These are phyloP conservation scores for Petrolisthes manimaculis DNA, from an alignment of 2,888 invertebrate species.

Conservation along the genomic window DNA sequence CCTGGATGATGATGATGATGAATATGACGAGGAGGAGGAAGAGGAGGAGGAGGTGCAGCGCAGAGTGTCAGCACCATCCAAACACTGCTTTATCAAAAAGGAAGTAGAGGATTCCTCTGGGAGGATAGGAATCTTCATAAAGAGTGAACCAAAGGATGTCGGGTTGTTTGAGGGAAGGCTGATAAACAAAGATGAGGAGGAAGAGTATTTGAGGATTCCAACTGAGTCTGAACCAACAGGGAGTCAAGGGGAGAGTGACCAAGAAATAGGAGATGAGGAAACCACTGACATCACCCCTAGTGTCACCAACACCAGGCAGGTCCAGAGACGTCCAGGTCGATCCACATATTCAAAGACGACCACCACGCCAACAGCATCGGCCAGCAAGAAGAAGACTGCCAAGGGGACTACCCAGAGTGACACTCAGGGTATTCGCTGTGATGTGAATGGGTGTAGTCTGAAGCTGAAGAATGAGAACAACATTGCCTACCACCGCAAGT, in stretches of 20 bases:
- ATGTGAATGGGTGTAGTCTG: conserved; percentile 74
- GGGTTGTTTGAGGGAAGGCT: conserved; percentile 38
- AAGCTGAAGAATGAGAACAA: conserved; percentile 75
- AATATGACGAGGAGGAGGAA: neutral
- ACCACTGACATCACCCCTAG: conserved; percentile 34
- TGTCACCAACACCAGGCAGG: conserved; percentile 11
- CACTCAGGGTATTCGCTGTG: conserved; percentile 71
- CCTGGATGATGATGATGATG: neutral
- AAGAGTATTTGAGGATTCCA: conserved; percentile 20
- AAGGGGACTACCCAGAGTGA: conserved; percentile 19
- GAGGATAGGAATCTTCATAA: conserved; percentile 37
- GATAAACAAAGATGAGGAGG: conserved; percentile 31
- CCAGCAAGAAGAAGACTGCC: conserved; percentile 29
- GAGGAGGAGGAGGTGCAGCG: neutral
- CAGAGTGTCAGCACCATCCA: conserved; percentile 10
- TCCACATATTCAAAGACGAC: neutral
- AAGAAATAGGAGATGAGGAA: conserved; percentile 32
- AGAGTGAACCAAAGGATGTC: conserved; percentile 43
- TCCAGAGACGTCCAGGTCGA: neutral
- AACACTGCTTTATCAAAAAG: conserved; percentile 12
- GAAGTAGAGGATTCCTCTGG: conserved; percentile 30
- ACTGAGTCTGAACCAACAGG: conserved; percentile 17
- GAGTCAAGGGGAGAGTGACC: conserved; percentile 24
- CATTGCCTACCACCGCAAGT: conserved; percentile 77
- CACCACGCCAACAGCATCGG: neutral